These are phyloP conservation scores for Scytalopus superciliaris DNA, from an alignment of 2,113 vertebrate species.

Conservation along the genomic window DNA sequence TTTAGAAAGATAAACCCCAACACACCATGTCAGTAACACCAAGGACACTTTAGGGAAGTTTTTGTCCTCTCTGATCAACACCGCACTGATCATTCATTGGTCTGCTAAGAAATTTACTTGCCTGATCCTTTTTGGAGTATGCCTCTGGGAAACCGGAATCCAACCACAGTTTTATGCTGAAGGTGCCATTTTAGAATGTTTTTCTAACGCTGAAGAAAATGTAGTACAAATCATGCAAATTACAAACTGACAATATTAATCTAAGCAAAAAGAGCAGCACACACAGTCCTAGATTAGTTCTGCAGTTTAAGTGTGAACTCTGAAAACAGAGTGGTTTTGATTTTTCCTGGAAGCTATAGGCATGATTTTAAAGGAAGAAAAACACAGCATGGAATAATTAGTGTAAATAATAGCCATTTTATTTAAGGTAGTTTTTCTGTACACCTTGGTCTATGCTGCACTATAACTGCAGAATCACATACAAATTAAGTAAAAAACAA, in stretches of 20 bases:
- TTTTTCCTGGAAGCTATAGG: constrained; percentile 62
- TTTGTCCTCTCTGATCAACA: not conserved
- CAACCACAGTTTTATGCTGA: not conserved
- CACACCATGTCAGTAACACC: not conserved
- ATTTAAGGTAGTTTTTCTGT: constrained; percentile 43
- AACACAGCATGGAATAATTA: constrained; percentile 17
- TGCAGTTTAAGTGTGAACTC: constrained; percentile 38
- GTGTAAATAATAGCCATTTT: constrained; percentile 34
- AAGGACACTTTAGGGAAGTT: not conserved
- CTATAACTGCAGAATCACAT: constrained; percentile 40
- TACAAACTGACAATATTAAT: constrained; percentile 27
- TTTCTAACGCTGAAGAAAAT: not conserved
- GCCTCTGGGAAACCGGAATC: not conserved
- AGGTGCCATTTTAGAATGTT: not conserved
- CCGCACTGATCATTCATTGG: not conserved
- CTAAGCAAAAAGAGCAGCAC: constrained; percentile 19
- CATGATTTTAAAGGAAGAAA: constrained; percentile 19
- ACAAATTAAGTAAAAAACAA: constrained; percentile 2
- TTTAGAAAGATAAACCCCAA: not conserved
- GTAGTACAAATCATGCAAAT: not conserved
- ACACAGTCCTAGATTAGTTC: constrained; percentile 18
- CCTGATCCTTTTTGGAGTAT: not conserved
- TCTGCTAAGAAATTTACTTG: not conserved
- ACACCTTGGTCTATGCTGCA: not conserved
- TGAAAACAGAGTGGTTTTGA: constrained; percentile 61